These are phyloP conservation scores for Coenonympha arcania DNA, from an alignment of 2,888 invertebrate species.

Conservation along the genomic window DNA sequence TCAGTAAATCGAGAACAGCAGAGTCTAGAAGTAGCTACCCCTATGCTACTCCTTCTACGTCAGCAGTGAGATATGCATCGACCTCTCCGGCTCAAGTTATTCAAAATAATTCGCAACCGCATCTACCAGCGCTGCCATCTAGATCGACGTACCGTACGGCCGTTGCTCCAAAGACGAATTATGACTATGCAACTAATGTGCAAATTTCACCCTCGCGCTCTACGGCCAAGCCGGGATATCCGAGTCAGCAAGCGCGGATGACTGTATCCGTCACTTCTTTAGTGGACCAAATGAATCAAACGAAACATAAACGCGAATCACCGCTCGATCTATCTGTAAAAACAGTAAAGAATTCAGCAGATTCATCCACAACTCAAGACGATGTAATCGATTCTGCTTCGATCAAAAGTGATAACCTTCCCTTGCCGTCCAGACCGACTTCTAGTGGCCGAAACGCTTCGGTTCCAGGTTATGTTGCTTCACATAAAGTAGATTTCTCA, in stretches of 20 bases:
- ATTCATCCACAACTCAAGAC: slow-evolving; percentile 87
- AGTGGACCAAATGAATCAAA: slow-evolving; percentile 67
- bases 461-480: slow-evolving; percentile 47
- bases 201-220: slow-evolving; percentile 58
- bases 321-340: slow-evolving; percentile 92
- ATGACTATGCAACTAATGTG: slow-evolving; percentile 50
- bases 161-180: slow-evolving; percentile 50
- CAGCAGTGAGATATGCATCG: slow-evolving; percentile 48
- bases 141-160: slow-evolving; percentile 48
- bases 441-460: slow-evolving; percentile 43
- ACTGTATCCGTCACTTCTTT: slow-evolving; percentile 68
- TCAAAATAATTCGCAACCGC: slow-evolving; percentile 41
- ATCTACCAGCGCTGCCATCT: slow-evolving; percentile 34
- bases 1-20: slow-evolving; percentile 42
- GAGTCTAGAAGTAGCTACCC: slow-evolving; percentile 51
- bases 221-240: slow-evolving; percentile 53
- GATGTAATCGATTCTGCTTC: slow-evolving; percentile 69
- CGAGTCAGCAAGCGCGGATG: slow-evolving; percentile 62
- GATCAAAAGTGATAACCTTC: slow-evolving; percentile 50
- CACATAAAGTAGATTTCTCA: slow-evolving; percentile 85
- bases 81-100: slow-evolving; percentile 44
- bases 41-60: slow-evolving; percentile 58
- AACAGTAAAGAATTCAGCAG: slow-evolving; percentile 89
- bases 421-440: slow-evolving; percentile 49
- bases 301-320: slow-evolving; percentile 79